Evolutionary conservation across 1,140 invertebrate genomes (phyloP), one percentile per base, ranked within the genome.

Genomic region (Phymastichus coffea): DNA sequence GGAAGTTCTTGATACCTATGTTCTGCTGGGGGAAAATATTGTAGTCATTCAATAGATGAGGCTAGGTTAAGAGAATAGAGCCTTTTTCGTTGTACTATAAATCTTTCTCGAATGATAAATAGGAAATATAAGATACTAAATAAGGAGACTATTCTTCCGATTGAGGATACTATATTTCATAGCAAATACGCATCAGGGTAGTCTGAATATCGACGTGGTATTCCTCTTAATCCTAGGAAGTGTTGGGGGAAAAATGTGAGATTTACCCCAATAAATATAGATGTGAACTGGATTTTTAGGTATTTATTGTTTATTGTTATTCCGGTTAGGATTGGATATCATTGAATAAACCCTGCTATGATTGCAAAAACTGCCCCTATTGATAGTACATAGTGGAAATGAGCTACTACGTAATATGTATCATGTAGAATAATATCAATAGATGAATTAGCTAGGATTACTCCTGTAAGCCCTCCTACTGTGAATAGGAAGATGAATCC

Each of bases 201-300:
- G 75, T 91, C 87, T 28, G 84, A 84, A 64, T 88, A 87, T 37
- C 87, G 85, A 51, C 87, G 85, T 87, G n/a, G n/a, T n/a, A n/a
- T n/a, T n/a, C n/a, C n/a, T n/a, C n/a, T n/a, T n/a, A n/a, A n/a
- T n/a, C n/a, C 87, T 82, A 89, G 80, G 72, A 88, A 90, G 81
- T 90, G 86, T 81, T 88, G 85, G 15, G 87, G 87, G 26, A 89
- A 89, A 76, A 89, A 90, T 12, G 87, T 88, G 80, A 88, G 63
- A 81, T 89, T 88, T 64, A 88, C 84, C 57, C 86, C 84, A 63
- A 86, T 66, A 81, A 88, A 88, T 81, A 85, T 86, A 56, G 65
- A 67, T 57, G 76, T 66, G 76, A 85, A 85, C 79, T 84, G 82
- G 78, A 81, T 81, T 81, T 84, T 83, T 78, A 83, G 74, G 70